A percentile compares a stretch with the other conserved stretches of the same genome.
These are phyloP conservation scores for Lasaia peninsularis DNA, from an alignment of 1,140 invertebrate species.

Conservation along the genomic window DNA sequence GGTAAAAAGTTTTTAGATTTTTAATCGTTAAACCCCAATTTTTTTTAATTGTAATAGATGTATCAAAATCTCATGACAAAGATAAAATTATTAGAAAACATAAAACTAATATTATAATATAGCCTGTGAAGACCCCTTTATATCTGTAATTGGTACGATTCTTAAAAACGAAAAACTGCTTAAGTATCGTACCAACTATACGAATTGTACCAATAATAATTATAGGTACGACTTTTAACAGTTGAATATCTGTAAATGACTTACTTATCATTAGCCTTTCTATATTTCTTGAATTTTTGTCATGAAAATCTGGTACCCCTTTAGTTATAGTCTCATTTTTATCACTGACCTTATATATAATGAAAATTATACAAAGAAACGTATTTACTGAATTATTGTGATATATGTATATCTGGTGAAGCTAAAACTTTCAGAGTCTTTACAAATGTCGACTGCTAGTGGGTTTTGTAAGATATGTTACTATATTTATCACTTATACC, in stretches of 20 bases:
- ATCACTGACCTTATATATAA: slow-evolving; percentile 8
- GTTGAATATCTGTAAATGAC: too few relatives aligned
- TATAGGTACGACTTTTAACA: too few relatives aligned
- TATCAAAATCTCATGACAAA: background rate
- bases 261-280: too few relatives aligned
- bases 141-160: too few relatives aligned
- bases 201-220: too few relatives aligned
- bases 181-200: too few relatives aligned
- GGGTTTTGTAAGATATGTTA: slow-evolving; percentile 58
- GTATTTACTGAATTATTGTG: slow-evolving; percentile 55
- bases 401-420: slow-evolving; percentile 53
- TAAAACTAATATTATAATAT: too few relatives aligned
- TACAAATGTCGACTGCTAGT: slow-evolving; percentile 60
- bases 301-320: too few relatives aligned
- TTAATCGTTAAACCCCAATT: slow-evolving; percentile 3
- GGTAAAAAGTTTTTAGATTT: background rate
- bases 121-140: too few relatives aligned
- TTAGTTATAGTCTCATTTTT: background rate
- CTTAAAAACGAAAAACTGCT: too few relatives aligned
- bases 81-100: too few relatives aligned
- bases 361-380: slow-evolving; percentile 12
- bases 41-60: background rate
- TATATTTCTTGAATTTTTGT: too few relatives aligned
- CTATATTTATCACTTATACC: slow-evolving; percentile 61
- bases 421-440: slow-evolving; percentile 62